Evolutionary conservation across 2,888 invertebrate species (phyloP).

Genomic region (Drosophila koepferae): DNA sequence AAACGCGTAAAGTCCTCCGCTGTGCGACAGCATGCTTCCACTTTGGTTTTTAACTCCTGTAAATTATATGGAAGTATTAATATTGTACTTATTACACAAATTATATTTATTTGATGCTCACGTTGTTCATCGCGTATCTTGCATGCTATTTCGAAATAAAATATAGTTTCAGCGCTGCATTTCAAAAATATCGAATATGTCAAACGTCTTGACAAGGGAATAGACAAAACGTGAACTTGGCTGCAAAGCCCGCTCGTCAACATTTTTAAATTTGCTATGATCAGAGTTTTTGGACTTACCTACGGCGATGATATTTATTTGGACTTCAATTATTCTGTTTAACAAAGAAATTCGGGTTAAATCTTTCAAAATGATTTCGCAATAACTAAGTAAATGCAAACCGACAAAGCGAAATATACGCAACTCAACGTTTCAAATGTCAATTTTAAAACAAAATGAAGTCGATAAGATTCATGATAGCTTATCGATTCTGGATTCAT

Average conservation of each 20-base stretch:
- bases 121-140: conserved; percentile 32
- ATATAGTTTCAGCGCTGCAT: conserved; percentile 7
- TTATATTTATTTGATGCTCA: conserved; percentile 15
- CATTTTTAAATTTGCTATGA: background rate
- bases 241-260: background rate
- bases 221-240: conserved; percentile 8
- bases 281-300: background rate
- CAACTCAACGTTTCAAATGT: background rate
- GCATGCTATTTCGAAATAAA: conserved; percentile 16
- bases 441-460: background rate
- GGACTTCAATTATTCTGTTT: background rate
- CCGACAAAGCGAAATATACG: too few species aligned
- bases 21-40: conserved; percentile 93
- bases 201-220: too few species aligned
- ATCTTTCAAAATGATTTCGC: too few species aligned
- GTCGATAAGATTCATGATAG: background rate
- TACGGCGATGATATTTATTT: background rate
- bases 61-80: background rate
- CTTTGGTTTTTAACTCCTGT: conserved; percentile 88
- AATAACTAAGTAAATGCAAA: too few species aligned
- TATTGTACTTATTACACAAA: background rate
- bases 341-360: too few species aligned
- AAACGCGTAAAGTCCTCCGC: conserved; percentile 95
- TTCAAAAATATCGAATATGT: background rate
- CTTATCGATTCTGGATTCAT: background rate